Conservation (phyloP, 2,113 vertebrate genomes). For the Serilophus lunatus region DNA sequence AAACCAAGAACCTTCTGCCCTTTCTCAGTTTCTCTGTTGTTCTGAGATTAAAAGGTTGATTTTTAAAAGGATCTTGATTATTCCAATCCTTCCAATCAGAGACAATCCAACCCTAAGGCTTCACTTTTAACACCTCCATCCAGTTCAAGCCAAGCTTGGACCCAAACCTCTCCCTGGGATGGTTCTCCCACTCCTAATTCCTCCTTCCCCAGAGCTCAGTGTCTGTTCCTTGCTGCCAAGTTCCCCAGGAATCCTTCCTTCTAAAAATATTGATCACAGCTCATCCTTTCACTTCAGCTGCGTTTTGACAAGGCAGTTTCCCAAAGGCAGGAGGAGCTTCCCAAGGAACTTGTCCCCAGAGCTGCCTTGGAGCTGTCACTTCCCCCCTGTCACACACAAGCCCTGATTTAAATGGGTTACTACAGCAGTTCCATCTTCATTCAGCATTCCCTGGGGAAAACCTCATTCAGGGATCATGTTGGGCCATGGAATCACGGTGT, state of each 20-base stretch:
- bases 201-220: background rate
- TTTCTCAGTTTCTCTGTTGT: accelerated
- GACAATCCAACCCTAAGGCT: background rate
- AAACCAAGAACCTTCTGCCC: background rate
- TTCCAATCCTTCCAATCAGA: background rate
- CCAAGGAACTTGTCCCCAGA: background rate
- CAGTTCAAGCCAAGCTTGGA: background rate
- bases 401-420: background rate
- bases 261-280: background rate
- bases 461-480: background rate
- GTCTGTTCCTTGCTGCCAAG: background rate
- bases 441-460: background rate
- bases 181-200: background rate
- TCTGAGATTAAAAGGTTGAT: background rate
- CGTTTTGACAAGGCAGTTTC: background rate
- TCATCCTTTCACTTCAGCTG: background rate
- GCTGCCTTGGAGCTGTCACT: background rate
- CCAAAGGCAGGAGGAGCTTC: background rate
- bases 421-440: background rate
- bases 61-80: no score
- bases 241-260: background rate
- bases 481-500: background rate
- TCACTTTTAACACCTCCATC: background rate
- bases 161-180: background rate
- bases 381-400: background rate